Evolutionary conservation across 92 coral and sea anemone species (phyloP).

Genomic region (Galaxea fascicularis): DNA sequence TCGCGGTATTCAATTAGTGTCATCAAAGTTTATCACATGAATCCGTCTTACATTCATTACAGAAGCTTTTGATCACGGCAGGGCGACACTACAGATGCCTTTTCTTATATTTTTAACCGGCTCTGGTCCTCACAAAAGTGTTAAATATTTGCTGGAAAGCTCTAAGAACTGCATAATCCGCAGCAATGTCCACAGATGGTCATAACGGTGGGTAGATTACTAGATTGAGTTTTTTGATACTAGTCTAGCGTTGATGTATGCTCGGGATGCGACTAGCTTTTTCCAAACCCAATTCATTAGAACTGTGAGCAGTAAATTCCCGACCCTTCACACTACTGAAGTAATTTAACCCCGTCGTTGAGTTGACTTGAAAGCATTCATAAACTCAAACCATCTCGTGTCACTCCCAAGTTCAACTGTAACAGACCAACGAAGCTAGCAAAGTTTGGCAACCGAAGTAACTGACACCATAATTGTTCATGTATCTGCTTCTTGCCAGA

Average conservation of each 20-base stretch:
- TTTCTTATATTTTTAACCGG: constrained; percentile 2
- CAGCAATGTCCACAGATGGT: neutral
- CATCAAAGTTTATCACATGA: constrained; percentile 45
- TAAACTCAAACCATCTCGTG: neutral
- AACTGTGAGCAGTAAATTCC: neutral
- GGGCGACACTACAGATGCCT: neutral
- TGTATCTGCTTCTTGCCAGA: too few relatives aligned
- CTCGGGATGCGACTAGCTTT: neutral
- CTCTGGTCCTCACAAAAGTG: neutral
- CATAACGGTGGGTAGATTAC: neutral
- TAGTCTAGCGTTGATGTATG: neutral
- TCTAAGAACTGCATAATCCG: neutral
- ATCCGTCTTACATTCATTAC: constrained; percentile 28
- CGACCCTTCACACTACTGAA: neutral
- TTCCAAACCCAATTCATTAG: neutral
- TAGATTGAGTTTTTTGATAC: neutral
- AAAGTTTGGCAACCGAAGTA: neutral
- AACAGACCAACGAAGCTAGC: neutral
- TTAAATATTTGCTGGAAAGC: neutral
- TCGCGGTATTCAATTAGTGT: constrained; percentile 75
- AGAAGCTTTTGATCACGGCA: constrained; percentile 24
- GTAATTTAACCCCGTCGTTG: neutral
- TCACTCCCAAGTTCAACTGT: neutral
- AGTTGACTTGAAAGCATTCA: neutral
- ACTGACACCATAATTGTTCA: too few relatives aligned